Evolutionary conservation across 2,888 invertebrate genomes (phyloP).

Genomic region (Acleris cristana): DNA sequence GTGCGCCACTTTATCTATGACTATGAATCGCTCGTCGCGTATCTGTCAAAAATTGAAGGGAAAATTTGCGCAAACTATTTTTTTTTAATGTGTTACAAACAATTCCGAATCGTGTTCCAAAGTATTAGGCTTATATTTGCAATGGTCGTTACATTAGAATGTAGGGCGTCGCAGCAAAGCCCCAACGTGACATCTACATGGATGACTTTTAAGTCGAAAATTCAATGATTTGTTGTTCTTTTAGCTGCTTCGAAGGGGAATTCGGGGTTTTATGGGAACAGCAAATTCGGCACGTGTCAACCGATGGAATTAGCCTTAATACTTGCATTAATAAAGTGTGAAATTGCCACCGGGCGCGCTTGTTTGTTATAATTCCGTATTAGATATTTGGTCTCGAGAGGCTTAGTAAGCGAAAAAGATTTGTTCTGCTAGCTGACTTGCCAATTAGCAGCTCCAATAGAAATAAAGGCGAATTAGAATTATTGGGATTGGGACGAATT

Average conservation of each 20-base stretch:
- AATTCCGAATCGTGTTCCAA: conserved; percentile 33
- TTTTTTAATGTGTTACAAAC: background rate
- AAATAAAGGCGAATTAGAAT: background rate
- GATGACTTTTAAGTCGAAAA: conserved; percentile 53
- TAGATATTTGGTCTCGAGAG: conserved; percentile 58
- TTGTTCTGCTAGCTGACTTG: conserved; percentile 25
- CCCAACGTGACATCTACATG: conserved; percentile 47
- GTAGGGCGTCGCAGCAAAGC: conserved; percentile 24
- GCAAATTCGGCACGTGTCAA: conserved; percentile 81
- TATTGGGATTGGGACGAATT: too few species aligned
- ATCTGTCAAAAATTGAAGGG: conserved; percentile 70
- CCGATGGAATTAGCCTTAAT: conserved; percentile 80
- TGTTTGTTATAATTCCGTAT: conserved; percentile 81
- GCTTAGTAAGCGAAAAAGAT: conserved; percentile 32
- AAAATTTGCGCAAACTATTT: conserved; percentile 41
- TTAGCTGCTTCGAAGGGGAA: conserved; percentile 51
- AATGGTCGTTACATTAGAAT: background rate
- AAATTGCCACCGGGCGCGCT: conserved; percentile 76
- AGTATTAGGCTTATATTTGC: conserved; percentile 50
- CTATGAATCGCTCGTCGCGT: conserved; percentile 64
- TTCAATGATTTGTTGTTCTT: conserved; percentile 52
- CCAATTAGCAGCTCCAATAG: conserved; percentile 22
- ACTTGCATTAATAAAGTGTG: conserved; percentile 84
- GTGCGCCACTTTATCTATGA: conserved; percentile 68
- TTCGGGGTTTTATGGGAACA: conserved; percentile 75